Evolutionary conservation across 1,140 invertebrate genomes (phyloP).

Genomic region (Drosophila serrata): DNA sequence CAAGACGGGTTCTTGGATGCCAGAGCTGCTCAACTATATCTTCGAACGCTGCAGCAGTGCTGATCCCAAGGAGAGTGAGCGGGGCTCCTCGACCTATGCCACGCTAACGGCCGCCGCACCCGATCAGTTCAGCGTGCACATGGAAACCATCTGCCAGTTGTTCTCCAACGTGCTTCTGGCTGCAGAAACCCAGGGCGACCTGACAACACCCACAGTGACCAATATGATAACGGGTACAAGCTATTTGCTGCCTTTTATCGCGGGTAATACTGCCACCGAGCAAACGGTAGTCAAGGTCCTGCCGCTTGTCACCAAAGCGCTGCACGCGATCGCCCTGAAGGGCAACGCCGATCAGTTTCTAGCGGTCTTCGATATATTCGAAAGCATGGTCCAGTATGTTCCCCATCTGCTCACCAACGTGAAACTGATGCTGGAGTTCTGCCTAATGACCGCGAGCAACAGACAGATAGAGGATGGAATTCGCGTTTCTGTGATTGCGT

Average conservation of each 20-base stretch:
- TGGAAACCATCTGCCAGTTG: conserved; percentile 73
- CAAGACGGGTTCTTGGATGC: conserved; percentile 87
- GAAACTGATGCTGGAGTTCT: conserved; percentile 89
- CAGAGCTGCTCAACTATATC: conserved; percentile 90
- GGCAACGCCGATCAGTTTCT: conserved; percentile 88
- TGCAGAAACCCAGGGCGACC: conserved; percentile 61
- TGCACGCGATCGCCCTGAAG: conserved; percentile 86
- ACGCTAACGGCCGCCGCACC: conserved; percentile 75
- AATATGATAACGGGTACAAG: conserved; percentile 72
- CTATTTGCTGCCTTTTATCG: conserved; percentile 73
- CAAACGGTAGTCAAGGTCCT: conserved; percentile 88
- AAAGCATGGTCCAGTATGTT: conserved; percentile 90
- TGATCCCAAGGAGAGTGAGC: conserved; percentile 77
- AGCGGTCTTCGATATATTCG: conserved; percentile 90
- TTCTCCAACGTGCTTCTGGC: conserved; percentile 57
- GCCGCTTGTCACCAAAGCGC: conserved; percentile 88
- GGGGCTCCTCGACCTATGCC: conserved; percentile 77
- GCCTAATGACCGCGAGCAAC: conserved; percentile 88
- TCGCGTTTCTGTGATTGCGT: conserved; percentile 89
- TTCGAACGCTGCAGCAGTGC: conserved; percentile 60
- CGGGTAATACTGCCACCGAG: conserved; percentile 69
- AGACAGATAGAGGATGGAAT: conserved; percentile 87
- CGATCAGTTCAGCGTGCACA: conserved; percentile 80
- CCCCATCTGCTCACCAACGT: conserved; percentile 88
- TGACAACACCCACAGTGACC: conserved; percentile 68